phyloP scores from a whole-genome alignment of 2,888 invertebrate species.

The Pheosia tremula region DNA sequence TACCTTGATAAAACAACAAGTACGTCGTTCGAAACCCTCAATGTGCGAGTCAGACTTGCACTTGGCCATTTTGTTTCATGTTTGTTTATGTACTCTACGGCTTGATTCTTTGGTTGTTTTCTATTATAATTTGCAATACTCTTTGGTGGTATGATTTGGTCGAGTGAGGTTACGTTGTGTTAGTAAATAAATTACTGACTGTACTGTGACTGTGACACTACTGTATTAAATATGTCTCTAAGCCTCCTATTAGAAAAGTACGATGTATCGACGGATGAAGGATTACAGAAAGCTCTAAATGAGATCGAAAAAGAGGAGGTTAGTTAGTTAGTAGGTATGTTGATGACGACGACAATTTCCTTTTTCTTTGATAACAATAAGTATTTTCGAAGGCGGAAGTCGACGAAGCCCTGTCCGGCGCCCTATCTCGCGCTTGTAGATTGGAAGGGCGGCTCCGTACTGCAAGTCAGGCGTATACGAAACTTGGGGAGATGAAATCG shows the following conservation, averaged over 20 bases:
- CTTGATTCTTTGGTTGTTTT: no score
- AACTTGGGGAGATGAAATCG: conserved; percentile 89
- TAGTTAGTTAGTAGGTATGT: conserved; percentile 65
- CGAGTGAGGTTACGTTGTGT: conserved; percentile 11
- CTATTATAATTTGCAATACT: no score
- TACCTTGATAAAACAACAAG: no score
- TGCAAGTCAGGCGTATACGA: conserved; percentile 92
- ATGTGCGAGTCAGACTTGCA: no score
- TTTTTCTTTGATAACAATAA: conserved; percentile 8
- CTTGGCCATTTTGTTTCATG: no score
- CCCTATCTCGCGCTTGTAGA: conserved; percentile 89
- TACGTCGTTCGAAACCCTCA: no score
- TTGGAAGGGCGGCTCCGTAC: conserved; percentile 92
- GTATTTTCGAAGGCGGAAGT: conserved; percentile 85
- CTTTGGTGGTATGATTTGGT: no score
- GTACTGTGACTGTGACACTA: not conserved
- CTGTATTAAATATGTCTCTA: conserved; percentile 53
- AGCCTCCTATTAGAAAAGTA: conserved; percentile 73
- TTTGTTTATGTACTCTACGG: no score
- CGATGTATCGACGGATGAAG: conserved; percentile 82
- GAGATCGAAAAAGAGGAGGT: conserved; percentile 86
- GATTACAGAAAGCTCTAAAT: conserved; percentile 82
- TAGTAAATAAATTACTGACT: conserved; percentile 23
- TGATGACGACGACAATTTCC: conserved; percentile 33
- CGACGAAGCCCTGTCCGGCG: conserved; percentile 87